These are phyloP conservation scores for Nestor notabilis DNA, from an alignment of 2,113 vertebrate species.

Conservation along the genomic window DNA sequence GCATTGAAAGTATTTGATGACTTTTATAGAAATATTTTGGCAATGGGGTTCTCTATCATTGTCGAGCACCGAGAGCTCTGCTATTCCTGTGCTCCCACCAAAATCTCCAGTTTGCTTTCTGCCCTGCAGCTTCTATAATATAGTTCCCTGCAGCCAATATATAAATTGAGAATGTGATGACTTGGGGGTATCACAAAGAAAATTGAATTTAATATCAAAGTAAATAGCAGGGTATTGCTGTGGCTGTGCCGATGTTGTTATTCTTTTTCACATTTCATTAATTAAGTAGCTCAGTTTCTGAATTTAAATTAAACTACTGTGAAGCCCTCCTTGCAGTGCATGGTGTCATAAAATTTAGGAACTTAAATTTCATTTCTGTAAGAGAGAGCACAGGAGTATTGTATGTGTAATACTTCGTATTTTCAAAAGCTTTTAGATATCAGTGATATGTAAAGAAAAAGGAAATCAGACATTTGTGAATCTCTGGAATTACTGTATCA, in stretches of 20 bases:
- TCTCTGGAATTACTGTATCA: neutral
- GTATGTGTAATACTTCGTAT: neutral
- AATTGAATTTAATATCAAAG: neutral
- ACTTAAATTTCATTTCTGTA: neutral
- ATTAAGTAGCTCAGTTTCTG: neutral
- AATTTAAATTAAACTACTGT: neutral
- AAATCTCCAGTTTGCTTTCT: neutral
- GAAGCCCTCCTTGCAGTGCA: neutral
- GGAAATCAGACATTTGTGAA: neutral
- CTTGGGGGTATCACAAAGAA: neutral
- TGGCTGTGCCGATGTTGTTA: neutral
- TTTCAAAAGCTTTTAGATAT: neutral
- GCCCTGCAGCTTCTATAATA: neutral
- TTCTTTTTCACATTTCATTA: neutral
- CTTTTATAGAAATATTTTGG: neutral
- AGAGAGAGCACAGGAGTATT: neutral
- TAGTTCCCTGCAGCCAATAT: neutral
- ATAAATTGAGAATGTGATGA: rapidly evolving
- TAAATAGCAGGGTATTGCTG: neutral
- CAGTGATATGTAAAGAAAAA: neutral
- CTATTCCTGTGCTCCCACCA: neutral
- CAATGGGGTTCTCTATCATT: neutral
- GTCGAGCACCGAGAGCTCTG: neutral
- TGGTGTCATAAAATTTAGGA: neutral
- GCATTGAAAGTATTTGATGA: neutral